These are phyloP conservation scores for Pomatostomus ruficeps DNA, from an alignment of 2,113 vertebrate genomes.

Conservation along the genomic window DNA sequence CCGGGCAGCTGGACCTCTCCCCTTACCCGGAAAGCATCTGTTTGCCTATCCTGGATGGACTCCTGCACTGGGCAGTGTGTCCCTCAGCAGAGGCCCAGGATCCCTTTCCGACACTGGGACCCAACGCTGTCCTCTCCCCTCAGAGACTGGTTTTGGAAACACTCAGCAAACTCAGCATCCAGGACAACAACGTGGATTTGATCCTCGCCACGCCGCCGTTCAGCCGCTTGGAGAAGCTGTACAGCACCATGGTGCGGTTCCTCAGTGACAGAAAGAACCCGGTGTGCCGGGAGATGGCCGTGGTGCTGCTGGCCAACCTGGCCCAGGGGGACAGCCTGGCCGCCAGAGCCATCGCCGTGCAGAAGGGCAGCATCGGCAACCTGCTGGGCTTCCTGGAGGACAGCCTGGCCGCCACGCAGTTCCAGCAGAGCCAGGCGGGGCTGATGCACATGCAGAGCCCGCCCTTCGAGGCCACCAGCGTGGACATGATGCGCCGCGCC, in stretches of 20 bases:
- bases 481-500: conserved; percentile 99
- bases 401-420: conserved; percentile 96
- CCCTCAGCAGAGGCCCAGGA: conserved; percentile 98
- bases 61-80: conserved; percentile 98
- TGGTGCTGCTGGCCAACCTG: conserved; percentile 96
- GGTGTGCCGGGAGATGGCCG: conserved; percentile 98
- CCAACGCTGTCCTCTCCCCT: conserved; percentile 92
- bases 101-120: conserved; percentile 92
- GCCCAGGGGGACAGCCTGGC: conserved; percentile 96
- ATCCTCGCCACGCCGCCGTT: conserved; percentile 96
- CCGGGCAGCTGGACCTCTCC: conserved; percentile 96
- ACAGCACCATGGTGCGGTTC: conserved; percentile 93
- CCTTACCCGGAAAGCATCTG: conserved; percentile 96
- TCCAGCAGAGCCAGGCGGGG: conserved; percentile 94
- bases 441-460: conserved; percentile 93
- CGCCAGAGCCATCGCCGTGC: conserved; percentile 93
- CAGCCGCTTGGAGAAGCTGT: conserved; percentile 94
- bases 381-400: conserved; percentile 97
- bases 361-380: conserved; percentile 97
- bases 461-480: conserved; percentile 95
- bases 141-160: conserved; percentile 99
- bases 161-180: conserved; percentile 98
- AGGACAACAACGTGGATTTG: conserved; percentile 99
- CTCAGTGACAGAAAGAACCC: conserved; percentile 96
- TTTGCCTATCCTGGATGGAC: conserved; percentile 93